phyloP scores from a whole-genome alignment of 2,888 invertebrate species.

The Yponomeuta sedellus region DNA sequence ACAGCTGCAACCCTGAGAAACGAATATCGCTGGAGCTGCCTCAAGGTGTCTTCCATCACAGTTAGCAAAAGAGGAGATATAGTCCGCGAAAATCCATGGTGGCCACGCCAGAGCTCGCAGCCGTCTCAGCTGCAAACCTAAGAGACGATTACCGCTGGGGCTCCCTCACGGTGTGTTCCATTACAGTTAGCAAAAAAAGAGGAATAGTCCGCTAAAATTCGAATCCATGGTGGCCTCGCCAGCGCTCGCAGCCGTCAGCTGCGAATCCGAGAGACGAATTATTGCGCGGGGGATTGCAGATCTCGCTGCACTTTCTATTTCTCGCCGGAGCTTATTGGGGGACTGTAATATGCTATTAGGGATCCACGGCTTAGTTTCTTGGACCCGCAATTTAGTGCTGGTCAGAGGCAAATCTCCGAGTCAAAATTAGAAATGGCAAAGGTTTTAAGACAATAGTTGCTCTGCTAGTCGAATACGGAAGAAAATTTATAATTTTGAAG shows the following conservation, averaged over 20 bases:
- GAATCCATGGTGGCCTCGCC: slow-evolving; percentile 1
- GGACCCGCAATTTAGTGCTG: not conserved
- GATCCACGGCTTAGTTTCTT: not conserved
- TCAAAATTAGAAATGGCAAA: too few species aligned
- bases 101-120: slow-evolving; percentile 3
- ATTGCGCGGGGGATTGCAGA: slow-evolving; percentile 45
- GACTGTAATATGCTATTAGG: slow-evolving; percentile 17
- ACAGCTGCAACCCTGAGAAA: too few species aligned
- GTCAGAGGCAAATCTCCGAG: not conserved
- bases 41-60: too few species aligned
- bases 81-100: not conserved
- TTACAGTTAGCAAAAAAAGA: too few species aligned
- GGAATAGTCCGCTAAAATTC: not conserved
- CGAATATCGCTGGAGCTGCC: too few species aligned
- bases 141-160: too few species aligned
- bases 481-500: too few species aligned
- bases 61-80: too few species aligned
- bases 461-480: too few species aligned
- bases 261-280: slow-evolving; percentile 41
- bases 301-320: slow-evolving; percentile 49
- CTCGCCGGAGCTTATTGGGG: slow-evolving; percentile 34
- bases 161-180: too few species aligned
- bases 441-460: too few species aligned
- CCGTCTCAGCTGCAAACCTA: too few species aligned
- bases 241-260: slow-evolving; percentile 32